These are phyloP conservation scores for Hemicordylus capensis DNA, from an alignment of 2,113 vertebrate genomes.

Conservation along the genomic window DNA sequence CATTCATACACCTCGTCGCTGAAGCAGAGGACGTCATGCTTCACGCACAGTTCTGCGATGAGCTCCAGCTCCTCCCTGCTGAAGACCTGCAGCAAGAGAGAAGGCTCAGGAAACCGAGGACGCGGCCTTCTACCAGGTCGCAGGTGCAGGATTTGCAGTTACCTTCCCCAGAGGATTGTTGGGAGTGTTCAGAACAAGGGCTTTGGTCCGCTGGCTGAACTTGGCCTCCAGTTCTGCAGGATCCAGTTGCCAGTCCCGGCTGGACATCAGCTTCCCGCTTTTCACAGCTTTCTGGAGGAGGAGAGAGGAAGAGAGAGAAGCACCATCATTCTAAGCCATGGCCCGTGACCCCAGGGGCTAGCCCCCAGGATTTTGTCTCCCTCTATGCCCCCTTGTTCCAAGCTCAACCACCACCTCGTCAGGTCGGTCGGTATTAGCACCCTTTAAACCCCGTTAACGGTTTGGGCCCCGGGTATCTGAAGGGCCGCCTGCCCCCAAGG, in stretches of 20 bases:
- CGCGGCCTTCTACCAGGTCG: too few relatives aligned
- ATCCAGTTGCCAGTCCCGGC: slow-evolving; percentile 88
- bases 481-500: too few relatives aligned
- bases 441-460: too few relatives aligned
- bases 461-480: too few relatives aligned
- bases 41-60: slow-evolving; percentile 88
- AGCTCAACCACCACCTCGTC: too few relatives aligned
- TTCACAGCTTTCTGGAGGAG: slow-evolving; percentile 70
- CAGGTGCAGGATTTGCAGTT: slow-evolving; percentile 9
- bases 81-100: slow-evolving; percentile 80
- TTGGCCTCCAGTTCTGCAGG: slow-evolving; percentile 86
- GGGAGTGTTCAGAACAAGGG: slow-evolving; percentile 90
- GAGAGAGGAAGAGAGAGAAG: neutral
- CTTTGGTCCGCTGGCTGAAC: slow-evolving; percentile 87
- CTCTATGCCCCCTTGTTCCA: too few relatives aligned
- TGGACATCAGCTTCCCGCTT: slow-evolving; percentile 71
- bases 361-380: too few relatives aligned
- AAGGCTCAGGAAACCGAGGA: too few relatives aligned
- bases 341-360: too few relatives aligned
- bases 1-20: slow-evolving; percentile 96
- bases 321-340: too few relatives aligned
- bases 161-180: slow-evolving; percentile 98
- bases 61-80: slow-evolving; percentile 83
- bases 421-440: too few relatives aligned
- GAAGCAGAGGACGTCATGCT: slow-evolving; percentile 88